Evolutionary conservation across 2,797 vertebrate genomes (phyloP).

Genomic region (Crenuchus spilurus): DNA sequence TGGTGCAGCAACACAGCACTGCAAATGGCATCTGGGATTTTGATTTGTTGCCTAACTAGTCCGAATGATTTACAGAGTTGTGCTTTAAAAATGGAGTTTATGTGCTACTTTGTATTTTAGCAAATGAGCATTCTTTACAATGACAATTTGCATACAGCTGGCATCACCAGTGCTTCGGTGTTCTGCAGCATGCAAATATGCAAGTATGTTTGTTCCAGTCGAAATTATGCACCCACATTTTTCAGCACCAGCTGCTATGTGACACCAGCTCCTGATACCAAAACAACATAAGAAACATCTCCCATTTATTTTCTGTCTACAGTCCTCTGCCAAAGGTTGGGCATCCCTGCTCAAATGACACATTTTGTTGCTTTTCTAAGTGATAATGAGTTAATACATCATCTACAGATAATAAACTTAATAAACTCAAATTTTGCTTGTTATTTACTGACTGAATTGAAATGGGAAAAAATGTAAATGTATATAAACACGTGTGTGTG

Average conservation of each 20-base stretch:
- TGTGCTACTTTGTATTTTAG: neutral
- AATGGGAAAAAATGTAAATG: too few species aligned
- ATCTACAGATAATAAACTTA: too few species aligned
- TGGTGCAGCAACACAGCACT: neutral
- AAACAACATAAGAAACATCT: neutral
- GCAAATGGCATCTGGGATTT: neutral
- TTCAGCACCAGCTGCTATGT: conserved; percentile 22
- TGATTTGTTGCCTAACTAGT: neutral
- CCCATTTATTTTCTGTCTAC: neutral
- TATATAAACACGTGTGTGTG: too few species aligned
- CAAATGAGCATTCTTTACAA: conserved; percentile 16
- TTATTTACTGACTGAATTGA: too few species aligned
- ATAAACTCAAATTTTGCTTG: too few species aligned
- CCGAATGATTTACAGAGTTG: neutral
- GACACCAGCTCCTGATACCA: neutral
- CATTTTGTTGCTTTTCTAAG: too few species aligned
- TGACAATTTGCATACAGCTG: conserved; percentile 35
- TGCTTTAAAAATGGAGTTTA: neutral
- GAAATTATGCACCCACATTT: conserved; percentile 3
- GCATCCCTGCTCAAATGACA: too few species aligned
- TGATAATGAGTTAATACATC: too few species aligned
- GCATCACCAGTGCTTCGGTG: conserved; percentile 5
- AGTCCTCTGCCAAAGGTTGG: too few species aligned
- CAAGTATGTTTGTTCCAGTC: conserved; percentile 13
- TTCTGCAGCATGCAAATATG: conserved; percentile 7